A percentile compares a stretch with the other conserved stretches of the same genome.
Evolutionary conservation across 35 echinoderm and acorn worm species (phyloP).

Genomic region (Apostichopus parvimensis): DNA sequence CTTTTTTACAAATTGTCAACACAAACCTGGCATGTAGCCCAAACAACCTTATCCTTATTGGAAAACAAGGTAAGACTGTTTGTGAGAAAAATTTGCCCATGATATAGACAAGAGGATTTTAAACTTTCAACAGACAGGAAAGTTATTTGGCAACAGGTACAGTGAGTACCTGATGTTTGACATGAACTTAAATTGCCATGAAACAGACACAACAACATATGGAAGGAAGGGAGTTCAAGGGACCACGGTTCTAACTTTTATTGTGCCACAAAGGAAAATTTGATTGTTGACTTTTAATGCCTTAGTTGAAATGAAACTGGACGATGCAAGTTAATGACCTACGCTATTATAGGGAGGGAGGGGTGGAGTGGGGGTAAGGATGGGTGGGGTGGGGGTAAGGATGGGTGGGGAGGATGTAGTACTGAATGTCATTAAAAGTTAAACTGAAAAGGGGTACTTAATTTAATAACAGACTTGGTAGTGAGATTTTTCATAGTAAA

Average conservation of each 20-base stretch:
- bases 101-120: not conserved
- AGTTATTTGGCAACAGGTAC: not conserved
- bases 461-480: too few species aligned
- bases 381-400: too few species aligned
- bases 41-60: not conserved
- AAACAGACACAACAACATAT: not conserved
- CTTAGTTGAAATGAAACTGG: too few species aligned
- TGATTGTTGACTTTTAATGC: not conserved
- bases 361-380: too few species aligned
- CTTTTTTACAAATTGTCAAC: not conserved
- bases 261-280: not conserved
- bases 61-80: not conserved
- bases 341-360: too few species aligned
- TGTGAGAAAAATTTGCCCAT: not conserved
- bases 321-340: too few species aligned
- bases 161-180: not conserved
- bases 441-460: too few species aligned
- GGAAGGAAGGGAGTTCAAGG: too few species aligned
- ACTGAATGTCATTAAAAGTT: too few species aligned
- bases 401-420: too few species aligned
- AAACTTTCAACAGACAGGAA: not conserved
- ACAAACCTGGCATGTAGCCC: not conserved
- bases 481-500: too few species aligned
- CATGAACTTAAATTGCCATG: not conserved
- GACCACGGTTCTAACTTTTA: too few species aligned